Evolutionary conservation across 2,797 vertebrate genomes (phyloP), one percentile per base, ranked within the genome.

Genomic region (Mycteria americana): DNA sequence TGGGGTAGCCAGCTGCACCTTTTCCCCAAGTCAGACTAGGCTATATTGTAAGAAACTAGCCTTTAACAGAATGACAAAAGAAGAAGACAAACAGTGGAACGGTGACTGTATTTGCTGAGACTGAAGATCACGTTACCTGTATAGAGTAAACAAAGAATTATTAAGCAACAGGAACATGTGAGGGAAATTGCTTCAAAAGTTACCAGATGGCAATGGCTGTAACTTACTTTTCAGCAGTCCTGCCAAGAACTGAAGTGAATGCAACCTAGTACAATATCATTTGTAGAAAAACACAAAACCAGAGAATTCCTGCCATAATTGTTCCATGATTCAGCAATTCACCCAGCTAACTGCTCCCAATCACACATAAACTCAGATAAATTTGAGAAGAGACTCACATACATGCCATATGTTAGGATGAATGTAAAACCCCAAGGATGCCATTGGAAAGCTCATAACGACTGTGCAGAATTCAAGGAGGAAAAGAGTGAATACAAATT

Each of bases 261-360:
- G 25, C 81, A 91, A n/a, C 91, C 28, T 19, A 76, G 41, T 72
- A 79, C 74, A 93, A 74, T 87, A 96, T 87, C 92, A 92, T 96
- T 92, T 85, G 92, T 85, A 93, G 84, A 75, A 92, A 97, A 95
- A 78, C 85, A 95, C n/a, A 88, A 62, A 89, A 33, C 2, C 59
- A 82, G 56, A 94, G 64, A 82, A 94, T 91, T 73, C 41, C 83
- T 95, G 37, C 92, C 92, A 53, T 95, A 96, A 97, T 74, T 92
- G 94, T 96, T 97, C 95, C 88, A 95, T 97, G 97, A 98, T 97
- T 98, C 97, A 98, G 97, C 96, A 96, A 74, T 53, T 92, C 93
- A 95, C 57, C 63, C 93, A 24, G 78, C 94, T 97, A 97, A 98
- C 91, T 96, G 96, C 94, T 97, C 96, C 97, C 97, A 96, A 1